These are phyloP conservation scores for Drosophila hamatofila DNA, from an alignment of 2,888 invertebrate species.

Conservation along the genomic window DNA sequence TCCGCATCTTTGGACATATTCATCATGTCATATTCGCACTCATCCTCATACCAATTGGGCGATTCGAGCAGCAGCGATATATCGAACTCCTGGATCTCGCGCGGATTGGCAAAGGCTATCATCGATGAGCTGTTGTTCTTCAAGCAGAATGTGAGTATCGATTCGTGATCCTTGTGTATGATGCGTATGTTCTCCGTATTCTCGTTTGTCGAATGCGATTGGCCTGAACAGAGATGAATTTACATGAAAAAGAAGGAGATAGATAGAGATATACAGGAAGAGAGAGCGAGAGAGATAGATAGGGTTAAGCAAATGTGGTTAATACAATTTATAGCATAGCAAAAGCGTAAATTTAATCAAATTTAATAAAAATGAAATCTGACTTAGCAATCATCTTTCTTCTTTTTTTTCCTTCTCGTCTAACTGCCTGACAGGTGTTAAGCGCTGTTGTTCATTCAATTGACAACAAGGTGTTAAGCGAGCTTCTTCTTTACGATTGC, in stretches of 20 bases:
- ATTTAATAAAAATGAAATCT: not conserved
- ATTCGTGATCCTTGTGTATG: constrained; percentile 99
- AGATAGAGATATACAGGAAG: not conserved
- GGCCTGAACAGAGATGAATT: constrained; percentile 50
- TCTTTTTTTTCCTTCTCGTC: not conserved
- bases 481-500: constrained; percentile 24
- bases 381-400: not conserved
- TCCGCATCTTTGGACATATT: constrained; percentile 92
- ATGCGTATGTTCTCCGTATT: constrained; percentile 94
- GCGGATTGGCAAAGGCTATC: constrained; percentile 96
- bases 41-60: constrained; percentile 97
- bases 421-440: constrained; percentile 2
- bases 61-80: constrained; percentile 95
- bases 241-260: constrained; percentile 7
- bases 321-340: not conserved
- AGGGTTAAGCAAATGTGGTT: not conserved
- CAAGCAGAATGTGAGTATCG: constrained; percentile 98
- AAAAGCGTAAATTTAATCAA: not conserved
- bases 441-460: not conserved
- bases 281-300: not conserved
- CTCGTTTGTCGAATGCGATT: constrained; percentile 74
- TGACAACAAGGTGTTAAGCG: constrained; percentile 24
- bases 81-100: constrained; percentile 99
- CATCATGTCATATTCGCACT: constrained; percentile 98
- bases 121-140: constrained; percentile 95